phyloP scores from a whole-genome alignment of 2,888 invertebrate species.

The Pseudeuparius sepicola region DNA sequence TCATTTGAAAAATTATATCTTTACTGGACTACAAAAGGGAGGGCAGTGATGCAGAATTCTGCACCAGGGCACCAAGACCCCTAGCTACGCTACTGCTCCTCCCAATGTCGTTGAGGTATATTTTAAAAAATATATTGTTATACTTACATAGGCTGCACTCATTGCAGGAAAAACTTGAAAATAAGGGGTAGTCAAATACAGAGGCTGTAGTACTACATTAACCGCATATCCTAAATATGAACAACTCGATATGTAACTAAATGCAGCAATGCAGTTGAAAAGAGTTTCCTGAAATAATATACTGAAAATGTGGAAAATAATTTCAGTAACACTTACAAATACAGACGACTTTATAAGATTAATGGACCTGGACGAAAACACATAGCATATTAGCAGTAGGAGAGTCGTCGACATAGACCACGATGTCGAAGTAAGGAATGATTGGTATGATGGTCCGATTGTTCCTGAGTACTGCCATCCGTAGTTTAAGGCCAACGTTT shows the following conservation, averaged over 20 bases:
- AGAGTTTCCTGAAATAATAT: conserved; percentile 63
- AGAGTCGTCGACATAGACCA: conserved; percentile 71
- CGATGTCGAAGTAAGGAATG: conserved; percentile 70
- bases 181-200: conserved; percentile 64
- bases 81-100: no score
- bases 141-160: conserved; percentile 77
- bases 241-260: conserved; percentile 69
- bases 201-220: conserved; percentile 64
- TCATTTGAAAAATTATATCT: no score
- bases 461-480: conserved; percentile 62
- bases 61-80: no score
- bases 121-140: no score
- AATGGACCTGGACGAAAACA: conserved; percentile 68
- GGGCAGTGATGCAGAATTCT: no score
- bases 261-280: conserved; percentile 67
- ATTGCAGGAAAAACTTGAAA: conserved; percentile 79
- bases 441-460: conserved; percentile 70
- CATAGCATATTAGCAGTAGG: conserved; percentile 65
- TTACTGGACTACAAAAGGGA: no score
- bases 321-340: conserved; percentile 66
- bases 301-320: no score
- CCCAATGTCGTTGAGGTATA: no score
- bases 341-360: conserved; percentile 67
- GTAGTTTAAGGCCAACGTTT: conserved; percentile 68
- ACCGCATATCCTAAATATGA: conserved; percentile 73